Evolutionary conservation across 2,113 vertebrate species (phyloP), one percentile per base, ranked within the genome.

Genomic region (Poecile atricapillus): DNA sequence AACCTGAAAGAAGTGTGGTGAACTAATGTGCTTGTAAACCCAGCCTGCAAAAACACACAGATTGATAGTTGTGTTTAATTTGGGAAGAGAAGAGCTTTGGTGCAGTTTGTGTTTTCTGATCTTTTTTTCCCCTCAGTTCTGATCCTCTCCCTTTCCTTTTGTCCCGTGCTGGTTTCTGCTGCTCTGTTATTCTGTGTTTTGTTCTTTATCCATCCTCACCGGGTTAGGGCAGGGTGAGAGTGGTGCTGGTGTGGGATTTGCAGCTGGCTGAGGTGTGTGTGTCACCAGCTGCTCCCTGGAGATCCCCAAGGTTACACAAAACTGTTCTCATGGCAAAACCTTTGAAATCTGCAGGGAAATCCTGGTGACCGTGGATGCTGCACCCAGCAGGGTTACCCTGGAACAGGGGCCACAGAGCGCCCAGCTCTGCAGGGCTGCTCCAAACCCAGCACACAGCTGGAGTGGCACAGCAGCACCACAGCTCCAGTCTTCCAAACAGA

Each of bases 11-110:
- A 95, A 94, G 22, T 50, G 64, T 93, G 46, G 56, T 86, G 62
- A 94, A 89, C 52, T 73, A 86, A 95, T 95, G 92, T 73, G 89
- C 95, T 97, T 96, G 89, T 90, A 97, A 98, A 93, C 37, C 85
- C 91, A 97, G 89, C 43, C 90, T 89, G 35, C 59, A 90, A 83
- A 75, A 70, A 3, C 31, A 27, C 46, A 30, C 28, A 52, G 83
- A 53, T 41, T 81, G 47, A 82, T 49, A 87, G 63, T 83, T 60
- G 22, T 31, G 70, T 56, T 50, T 95, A 43, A 80, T 92, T 83
- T 92, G 37, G 76, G 59, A 52, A 35, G 46, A 55, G 78, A 81
- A 63, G 55, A 46, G 10, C 31, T 77, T 56, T 43, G 71, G 9
- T 71, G 19, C 18, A 37, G 23, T 49, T 73, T 41, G 44, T 75